Base-by-base conservation (phyloP, 1,140 invertebrate species). In the Goniozus legneri region DNA sequence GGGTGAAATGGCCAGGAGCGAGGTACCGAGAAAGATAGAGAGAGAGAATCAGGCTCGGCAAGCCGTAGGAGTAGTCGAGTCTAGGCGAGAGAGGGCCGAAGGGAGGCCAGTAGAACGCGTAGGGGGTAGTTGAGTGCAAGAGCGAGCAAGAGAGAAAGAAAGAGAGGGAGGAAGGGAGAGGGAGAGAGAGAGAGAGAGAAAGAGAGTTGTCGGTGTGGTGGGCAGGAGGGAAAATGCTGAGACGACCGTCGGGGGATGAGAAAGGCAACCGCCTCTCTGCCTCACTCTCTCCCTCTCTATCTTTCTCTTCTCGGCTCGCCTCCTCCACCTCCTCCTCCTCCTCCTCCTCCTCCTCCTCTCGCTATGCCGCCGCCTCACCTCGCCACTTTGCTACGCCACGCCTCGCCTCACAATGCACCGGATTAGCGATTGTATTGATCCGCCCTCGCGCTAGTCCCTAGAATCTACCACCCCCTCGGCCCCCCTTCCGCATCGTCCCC, bases 401-500 rank as follows among this genome's bases (percentile, higher is more conserved):
- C 64, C 66, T 71, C 66, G 68, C 56, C 65, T 71, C 69, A 69
- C 69, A 71, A 70, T 70, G 69, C 67, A 70, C 63, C 67, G 69
- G 69, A 71, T 71, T 71, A 71, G 69, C 66, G 67, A 71, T 75
- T 72, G 73, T 75, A 75, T 75, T 75, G 73, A 75, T 75, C 73
- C 73, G 68, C 70, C 70, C 73, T 73, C 69, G 57, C 45, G 63
- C 71, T 73, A 73, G 69, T 71, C 61, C 65, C 71, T 71, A 69
- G 56, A 60, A 63, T n/a, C n/a, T n/a, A n/a, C n/a, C n/a, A n/a
- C n/a, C n/a, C n/a, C n/a, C n/a, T n/a, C n/a, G n/a, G n/a, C 54
- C 57, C 65, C 51, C 59, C 57, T 47, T 57, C 54, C 36, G 52
- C 54, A 34, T 37, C 32, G 34, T 22, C 44, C 20, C 20, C 36